phyloP scores from a whole-genome alignment of 2,113 vertebrate species.

The Dasyornis broadbenti region DNA sequence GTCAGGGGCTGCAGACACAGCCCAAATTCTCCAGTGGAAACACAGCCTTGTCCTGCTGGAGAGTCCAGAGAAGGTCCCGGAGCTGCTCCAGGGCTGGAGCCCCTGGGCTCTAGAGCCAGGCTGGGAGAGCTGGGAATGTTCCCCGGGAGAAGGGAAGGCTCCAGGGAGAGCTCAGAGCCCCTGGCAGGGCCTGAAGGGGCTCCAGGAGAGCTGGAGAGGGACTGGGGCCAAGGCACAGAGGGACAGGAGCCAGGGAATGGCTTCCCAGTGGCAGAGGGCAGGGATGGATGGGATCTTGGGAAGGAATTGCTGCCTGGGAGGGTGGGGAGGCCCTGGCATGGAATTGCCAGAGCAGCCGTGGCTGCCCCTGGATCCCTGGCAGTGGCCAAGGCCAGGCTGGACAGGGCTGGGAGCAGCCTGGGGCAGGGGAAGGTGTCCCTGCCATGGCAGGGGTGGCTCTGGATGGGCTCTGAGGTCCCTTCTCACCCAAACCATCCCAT shows the following conservation, averaged over 20 bases:
- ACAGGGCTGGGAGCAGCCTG: not conserved
- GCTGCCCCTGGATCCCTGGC: not conserved
- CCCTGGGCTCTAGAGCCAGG: not conserved
- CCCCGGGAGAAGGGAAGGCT: rapidly evolving
- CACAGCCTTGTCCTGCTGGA: not conserved
- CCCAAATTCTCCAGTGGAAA: not conserved
- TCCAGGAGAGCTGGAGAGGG: not conserved
- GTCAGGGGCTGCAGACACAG: not conserved
- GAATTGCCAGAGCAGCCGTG: not conserved
- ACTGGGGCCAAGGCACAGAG: not conserved
- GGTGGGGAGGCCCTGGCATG: not conserved
- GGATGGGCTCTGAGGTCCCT: not conserved
- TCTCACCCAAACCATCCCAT: not conserved
- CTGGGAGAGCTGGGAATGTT: not conserved
- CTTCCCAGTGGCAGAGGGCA: not conserved
- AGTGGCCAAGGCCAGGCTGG: not conserved
- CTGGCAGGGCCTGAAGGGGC: not conserved
- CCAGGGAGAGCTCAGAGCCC: not conserved
- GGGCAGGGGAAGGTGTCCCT: not conserved
- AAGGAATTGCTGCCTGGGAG: not conserved
- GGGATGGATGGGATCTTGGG: not conserved
- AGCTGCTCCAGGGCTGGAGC: not conserved
- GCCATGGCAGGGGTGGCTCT: not conserved
- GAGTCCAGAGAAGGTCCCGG: rapidly evolving
- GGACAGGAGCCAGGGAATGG: not conserved